These are phyloP conservation scores for Melanocharis versteri DNA, from an alignment of 2,113 vertebrate genomes.

Conservation along the genomic window DNA sequence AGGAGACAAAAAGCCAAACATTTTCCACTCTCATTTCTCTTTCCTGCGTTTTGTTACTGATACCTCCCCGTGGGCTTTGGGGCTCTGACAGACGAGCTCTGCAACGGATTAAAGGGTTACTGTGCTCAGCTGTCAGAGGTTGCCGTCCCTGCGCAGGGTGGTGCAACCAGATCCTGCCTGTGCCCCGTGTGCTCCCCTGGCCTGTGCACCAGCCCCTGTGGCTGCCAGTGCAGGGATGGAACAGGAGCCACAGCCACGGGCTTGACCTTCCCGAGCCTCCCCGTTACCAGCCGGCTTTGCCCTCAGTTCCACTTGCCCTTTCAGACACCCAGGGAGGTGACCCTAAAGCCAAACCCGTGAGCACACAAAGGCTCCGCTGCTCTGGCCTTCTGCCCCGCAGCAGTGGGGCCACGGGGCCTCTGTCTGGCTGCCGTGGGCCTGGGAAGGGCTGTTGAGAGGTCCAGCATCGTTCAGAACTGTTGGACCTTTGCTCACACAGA, in stretches of 20 bases:
- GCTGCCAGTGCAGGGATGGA: neutral
- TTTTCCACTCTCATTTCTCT: slow-evolving; percentile 63
- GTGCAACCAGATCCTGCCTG: slow-evolving; percentile 19
- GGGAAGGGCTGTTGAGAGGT: neutral
- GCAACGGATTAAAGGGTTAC: slow-evolving; percentile 64
- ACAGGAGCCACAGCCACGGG: neutral
- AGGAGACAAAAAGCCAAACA: slow-evolving; percentile 59
- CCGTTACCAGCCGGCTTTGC: accelerated
- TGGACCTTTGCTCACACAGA: too few species aligned
- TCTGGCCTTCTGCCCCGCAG: neutral
- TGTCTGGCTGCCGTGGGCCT: accelerated
- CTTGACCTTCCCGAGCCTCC: neutral
- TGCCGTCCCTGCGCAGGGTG: neutral
- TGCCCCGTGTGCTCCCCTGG: neutral
- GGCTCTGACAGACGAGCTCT: slow-evolving; percentile 66
- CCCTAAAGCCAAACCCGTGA: neutral
- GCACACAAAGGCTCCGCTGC: accelerated
- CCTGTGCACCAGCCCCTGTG: neutral
- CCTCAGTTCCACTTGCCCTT: neutral
- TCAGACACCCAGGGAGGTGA: neutral
- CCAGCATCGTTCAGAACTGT: too few species aligned
- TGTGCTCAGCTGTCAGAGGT: slow-evolving; percentile 65
- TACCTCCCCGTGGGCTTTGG: slow-evolving; percentile 54
- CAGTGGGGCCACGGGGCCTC: neutral
- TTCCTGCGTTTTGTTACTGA: slow-evolving; percentile 59